phyloP scores from a whole-genome alignment of 2,888 invertebrate genomes.

The Taenaris catops region DNA sequence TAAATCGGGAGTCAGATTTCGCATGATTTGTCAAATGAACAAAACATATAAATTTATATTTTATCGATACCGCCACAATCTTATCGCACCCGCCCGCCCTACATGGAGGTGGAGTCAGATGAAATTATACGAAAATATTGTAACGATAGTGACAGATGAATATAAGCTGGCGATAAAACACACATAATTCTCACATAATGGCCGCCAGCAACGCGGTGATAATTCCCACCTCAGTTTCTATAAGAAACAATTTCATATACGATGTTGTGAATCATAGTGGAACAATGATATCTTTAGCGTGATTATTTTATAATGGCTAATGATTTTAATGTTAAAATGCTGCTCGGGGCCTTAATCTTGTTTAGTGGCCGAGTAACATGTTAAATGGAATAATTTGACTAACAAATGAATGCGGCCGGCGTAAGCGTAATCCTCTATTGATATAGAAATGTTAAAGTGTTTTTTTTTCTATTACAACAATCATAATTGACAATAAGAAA shows the following conservation, averaged over 20 bases:
- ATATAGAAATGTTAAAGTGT: too few species aligned
- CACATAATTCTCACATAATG: constrained; percentile 75
- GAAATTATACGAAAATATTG: constrained; percentile 77
- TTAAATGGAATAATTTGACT: background rate
- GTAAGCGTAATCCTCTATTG: too few species aligned
- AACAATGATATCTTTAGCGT: constrained; percentile 12
- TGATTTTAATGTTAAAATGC: constrained; percentile 1
- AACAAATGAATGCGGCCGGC: too few species aligned
- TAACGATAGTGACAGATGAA: constrained; percentile 80
- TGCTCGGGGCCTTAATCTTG: constrained; percentile 4
- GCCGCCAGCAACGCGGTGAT: constrained; percentile 41
- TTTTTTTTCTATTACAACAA: too few species aligned
- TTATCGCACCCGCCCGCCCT: constrained; percentile 7
- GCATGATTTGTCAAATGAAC: too few species aligned
- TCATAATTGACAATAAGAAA: too few species aligned
- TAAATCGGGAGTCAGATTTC: too few species aligned
- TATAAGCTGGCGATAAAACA: constrained; percentile 79
- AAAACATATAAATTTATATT: too few species aligned
- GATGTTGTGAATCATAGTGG: constrained; percentile 21
- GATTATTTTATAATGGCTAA: constrained; percentile 10
- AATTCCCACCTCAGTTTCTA: constrained; percentile 47
- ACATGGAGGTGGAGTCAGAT: constrained; percentile 51
- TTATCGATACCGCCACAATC: background rate
- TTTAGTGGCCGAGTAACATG: background rate
- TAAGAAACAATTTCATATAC: constrained; percentile 60